Evolutionary conservation across 2,888 invertebrate genomes (phyloP).

Genomic region (Spodoptera picta): DNA sequence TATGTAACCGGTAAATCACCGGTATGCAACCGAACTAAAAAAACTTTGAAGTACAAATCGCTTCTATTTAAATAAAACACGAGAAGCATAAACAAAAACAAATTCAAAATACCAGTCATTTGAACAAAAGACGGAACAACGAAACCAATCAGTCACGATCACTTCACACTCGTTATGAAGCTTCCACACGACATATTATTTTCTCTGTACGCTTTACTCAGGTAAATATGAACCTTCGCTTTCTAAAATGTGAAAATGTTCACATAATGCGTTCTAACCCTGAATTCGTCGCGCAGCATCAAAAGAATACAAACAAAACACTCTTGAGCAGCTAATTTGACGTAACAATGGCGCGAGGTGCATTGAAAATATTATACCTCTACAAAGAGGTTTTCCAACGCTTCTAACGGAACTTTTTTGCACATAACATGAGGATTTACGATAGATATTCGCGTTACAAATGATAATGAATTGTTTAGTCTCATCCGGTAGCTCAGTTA

Average conservation of each 20-base stretch:
- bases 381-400: constrained; percentile 34
- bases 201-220: constrained; percentile 70
- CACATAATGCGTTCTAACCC: constrained; percentile 65
- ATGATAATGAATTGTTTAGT: constrained; percentile 63
- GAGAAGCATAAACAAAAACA: constrained; percentile 14
- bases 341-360: constrained; percentile 63
- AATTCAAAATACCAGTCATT: constrained; percentile 16
- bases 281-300: constrained; percentile 67
- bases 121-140: constrained; percentile 52
- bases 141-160: constrained; percentile 61
- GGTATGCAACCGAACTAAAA: too few relatives aligned
- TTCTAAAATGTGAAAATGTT: constrained; percentile 85
- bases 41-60: too few relatives aligned
- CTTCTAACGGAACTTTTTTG: constrained; percentile 49
- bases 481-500: constrained; percentile 67
- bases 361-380: constrained; percentile 54
- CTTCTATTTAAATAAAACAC: constrained; percentile 3
- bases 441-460: constrained; percentile 46
- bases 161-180: constrained; percentile 69
- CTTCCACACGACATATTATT: constrained; percentile 60
- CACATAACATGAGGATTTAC: constrained; percentile 43
- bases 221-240: constrained; percentile 85
- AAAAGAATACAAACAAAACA: constrained; percentile 57
- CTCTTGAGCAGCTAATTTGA: constrained; percentile 60
- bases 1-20: too few relatives aligned